Base-by-base conservation (phyloP, 2,888 invertebrate genomes). In the Sclerodermus sp. region DNA sequence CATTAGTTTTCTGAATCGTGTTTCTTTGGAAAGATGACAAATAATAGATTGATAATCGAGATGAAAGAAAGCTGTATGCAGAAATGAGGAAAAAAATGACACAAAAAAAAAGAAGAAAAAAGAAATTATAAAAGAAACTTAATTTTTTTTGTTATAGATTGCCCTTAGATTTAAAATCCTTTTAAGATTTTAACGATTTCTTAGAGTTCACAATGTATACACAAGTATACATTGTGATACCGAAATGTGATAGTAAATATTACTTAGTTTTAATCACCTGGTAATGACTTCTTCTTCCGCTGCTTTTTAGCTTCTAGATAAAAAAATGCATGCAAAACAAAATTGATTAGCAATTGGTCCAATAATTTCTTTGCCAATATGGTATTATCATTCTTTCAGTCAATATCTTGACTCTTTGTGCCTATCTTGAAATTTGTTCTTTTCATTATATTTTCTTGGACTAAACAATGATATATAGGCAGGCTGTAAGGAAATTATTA, bases 241-340 rank as follows among this genome's bases (percentile, higher is more conserved):
- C 38, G 16, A 54, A 51, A 53, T 49, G 42, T 55, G 48, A 63
- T 31, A 55, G 44, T 62, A 58, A 54, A 39, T 53, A 62, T 52
- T 63, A 64, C 58, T 62, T 55, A 55, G 46, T 66, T 69, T 71
- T 72, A 77, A 71, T 91, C 90, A 92, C 91, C 91, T 85, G 90
- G 84, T 81, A 90, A 82, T 81, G 91, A 92, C 87, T 92, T 93
- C 86, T 91, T 91, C 87, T 90, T 89, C 86, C 89, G 88, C 85
- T 90, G 90, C 89, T 93, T 93, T 91, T 93, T 93, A 86, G 91
- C 91, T 87, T 93, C 93, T 93, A 73, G 70, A 76, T 69, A 74
- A 73, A 71, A 73, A 74, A 77, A 74, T 64, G 70, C 77, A 77
- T 76, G 77, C 76, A 77, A 77, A 76, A 67, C 71, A 76, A 72